These are phyloP conservation scores for Suillia variegata DNA, from an alignment of 2,888 invertebrate genomes.

Conservation along the genomic window DNA sequence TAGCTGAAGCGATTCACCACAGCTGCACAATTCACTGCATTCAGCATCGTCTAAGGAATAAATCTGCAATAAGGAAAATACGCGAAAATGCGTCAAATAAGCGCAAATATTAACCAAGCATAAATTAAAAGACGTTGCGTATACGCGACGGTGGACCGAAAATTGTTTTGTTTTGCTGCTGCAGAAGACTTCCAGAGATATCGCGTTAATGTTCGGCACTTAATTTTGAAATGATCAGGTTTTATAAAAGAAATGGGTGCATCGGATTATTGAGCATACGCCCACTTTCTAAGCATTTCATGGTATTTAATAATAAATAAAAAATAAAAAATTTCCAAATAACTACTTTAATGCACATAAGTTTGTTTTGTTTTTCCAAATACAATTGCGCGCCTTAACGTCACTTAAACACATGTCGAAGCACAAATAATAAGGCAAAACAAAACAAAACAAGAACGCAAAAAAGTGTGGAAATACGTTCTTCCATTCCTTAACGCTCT, in stretches of 20 bases:
- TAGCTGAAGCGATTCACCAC: slow-evolving; percentile 76
- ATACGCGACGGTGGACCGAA: slow-evolving; percentile 34
- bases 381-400: neutral
- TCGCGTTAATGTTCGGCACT: neutral
- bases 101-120: neutral
- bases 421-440: neutral
- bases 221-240: too few species aligned
- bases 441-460: too few species aligned
- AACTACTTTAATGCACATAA: neutral
- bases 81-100: neutral
- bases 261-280: too few species aligned
- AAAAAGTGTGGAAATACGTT: too few species aligned
- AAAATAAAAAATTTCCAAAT: neutral
- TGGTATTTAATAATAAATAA: too few species aligned
- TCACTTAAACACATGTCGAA: neutral
- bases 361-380: neutral
- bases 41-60: slow-evolving; percentile 77
- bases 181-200: too few species aligned
- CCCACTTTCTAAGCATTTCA: too few species aligned
- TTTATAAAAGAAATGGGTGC: too few species aligned
- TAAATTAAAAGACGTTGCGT: slow-evolving; percentile 29
- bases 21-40: slow-evolving; percentile 89
- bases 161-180: neutral
- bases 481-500: too few species aligned
- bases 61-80: slow-evolving; percentile 57